phyloP scores from a whole-genome alignment of 2,113 vertebrate species.

The Caranx ignobilis region DNA sequence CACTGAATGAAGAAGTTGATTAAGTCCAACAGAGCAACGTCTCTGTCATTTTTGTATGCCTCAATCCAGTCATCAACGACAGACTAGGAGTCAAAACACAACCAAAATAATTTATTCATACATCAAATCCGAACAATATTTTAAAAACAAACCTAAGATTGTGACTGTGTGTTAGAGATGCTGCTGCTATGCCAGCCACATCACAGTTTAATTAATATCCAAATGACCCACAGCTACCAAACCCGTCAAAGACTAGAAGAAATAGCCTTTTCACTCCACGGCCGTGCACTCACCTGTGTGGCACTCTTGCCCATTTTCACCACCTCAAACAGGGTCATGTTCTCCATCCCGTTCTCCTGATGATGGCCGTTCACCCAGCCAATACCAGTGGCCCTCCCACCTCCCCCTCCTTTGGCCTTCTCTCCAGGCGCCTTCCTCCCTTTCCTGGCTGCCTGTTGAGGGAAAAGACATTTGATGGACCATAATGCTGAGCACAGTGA shows the following conservation, averaged over 20 bases:
- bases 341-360: conserved; percentile 96
- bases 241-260: not conserved
- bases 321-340: conserved; percentile 96
- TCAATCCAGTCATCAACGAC: conserved; percentile 99
- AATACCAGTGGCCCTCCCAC: conserved; percentile 84
- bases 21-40: conserved; percentile 94
- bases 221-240: not conserved
- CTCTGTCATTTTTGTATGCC: conserved; percentile 94
- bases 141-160: not conserved
- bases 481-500: not conserved
- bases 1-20: conserved; percentile 99
- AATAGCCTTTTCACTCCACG: conserved; percentile 3
- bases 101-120: not conserved
- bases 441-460: conserved; percentile 88
- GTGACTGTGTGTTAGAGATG: not conserved
- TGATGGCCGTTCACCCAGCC: conserved; percentile 94
- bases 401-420: conserved; percentile 86
- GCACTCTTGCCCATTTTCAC: conserved; percentile 97
- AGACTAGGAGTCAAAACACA: conserved; percentile 82
- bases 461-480: conserved; percentile 1
- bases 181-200: not conserved
- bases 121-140: not conserved
- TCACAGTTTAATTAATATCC: not conserved
- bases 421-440: conserved; percentile 91
- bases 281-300: conserved; percentile 89